Conservation (phyloP, 1,140 invertebrate species). For the Drosophila pruinosa region DNA sequence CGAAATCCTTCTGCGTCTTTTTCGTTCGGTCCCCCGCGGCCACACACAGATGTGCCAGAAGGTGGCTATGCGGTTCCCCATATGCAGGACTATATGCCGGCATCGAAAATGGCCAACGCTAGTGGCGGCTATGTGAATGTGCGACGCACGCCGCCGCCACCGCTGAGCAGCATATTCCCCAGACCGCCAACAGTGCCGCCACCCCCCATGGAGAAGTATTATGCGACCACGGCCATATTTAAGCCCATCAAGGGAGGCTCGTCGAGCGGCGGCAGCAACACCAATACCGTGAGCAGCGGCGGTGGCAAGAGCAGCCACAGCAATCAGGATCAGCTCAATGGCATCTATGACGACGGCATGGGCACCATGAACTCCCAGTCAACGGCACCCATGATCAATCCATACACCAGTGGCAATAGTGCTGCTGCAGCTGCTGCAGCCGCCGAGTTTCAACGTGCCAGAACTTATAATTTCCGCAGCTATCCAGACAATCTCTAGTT, state of each 20-base stretch:
- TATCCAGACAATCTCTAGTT: slow-evolving; percentile 82
- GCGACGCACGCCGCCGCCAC: slow-evolving; percentile 80
- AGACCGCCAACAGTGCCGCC: slow-evolving; percentile 86
- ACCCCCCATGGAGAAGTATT: slow-evolving; percentile 90
- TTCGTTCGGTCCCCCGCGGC: slow-evolving; percentile 17
- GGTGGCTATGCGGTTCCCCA: slow-evolving; percentile 84
- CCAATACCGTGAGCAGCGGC: slow-evolving; percentile 62
- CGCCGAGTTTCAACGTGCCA: slow-evolving; percentile 77
- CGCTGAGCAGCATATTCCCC: slow-evolving; percentile 86
- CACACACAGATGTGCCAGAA: slow-evolving; percentile 84
- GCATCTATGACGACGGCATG: slow-evolving; percentile 76
- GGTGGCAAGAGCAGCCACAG: slow-evolving; percentile 75
- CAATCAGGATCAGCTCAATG: slow-evolving; percentile 64
- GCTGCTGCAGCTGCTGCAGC: slow-evolving; percentile 59
- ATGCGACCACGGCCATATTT: slow-evolving; percentile 85
- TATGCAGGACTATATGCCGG: slow-evolving; percentile 81
- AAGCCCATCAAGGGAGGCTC: slow-evolving; percentile 79
- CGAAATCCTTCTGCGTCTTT: slow-evolving; percentile 43
- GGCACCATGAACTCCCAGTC: slow-evolving; percentile 81
- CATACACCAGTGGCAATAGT: slow-evolving; percentile 60
- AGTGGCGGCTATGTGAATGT: slow-evolving; percentile 81
- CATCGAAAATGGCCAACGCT: slow-evolving; percentile 75
- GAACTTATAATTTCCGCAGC: slow-evolving; percentile 82
- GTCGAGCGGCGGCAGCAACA: slow-evolving; percentile 48
- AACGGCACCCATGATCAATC: slow-evolving; percentile 80